These are phyloP conservation scores for Ochlodes sylvanus DNA, from an alignment of 2,888 invertebrate genomes.

Conservation along the genomic window DNA sequence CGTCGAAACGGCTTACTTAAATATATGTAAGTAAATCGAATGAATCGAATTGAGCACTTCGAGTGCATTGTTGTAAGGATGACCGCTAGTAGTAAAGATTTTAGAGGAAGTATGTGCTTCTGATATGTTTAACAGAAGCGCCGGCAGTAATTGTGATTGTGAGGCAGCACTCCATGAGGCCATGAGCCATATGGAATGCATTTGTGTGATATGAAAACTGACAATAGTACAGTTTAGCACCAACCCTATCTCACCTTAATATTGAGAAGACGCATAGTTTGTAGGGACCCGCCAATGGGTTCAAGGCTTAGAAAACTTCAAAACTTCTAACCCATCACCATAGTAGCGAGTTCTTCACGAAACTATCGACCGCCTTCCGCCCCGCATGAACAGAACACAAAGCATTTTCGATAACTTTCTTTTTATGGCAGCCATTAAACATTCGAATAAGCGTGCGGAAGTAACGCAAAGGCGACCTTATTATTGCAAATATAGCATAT, in stretches of 20 bases:
- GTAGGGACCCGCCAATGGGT: not conserved
- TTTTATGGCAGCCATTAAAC: constrained; percentile 74
- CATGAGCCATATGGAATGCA: no score
- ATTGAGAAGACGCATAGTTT: not conserved
- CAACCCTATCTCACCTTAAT: no score
- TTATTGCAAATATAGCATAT: constrained; percentile 68
- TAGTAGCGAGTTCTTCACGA: not conserved
- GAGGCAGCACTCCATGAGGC: no score
- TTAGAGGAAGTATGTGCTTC: no score
- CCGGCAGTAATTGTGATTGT: no score
- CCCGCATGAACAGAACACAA: constrained; percentile 1
- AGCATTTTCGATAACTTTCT: constrained; percentile 65
- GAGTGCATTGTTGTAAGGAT: no score
- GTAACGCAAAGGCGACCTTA: constrained; percentile 60
- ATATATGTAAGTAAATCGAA: not conserved
- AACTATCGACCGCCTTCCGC: constrained; percentile 22
- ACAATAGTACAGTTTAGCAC: no score
- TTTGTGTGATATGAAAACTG: no score
- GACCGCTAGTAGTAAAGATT: no score
- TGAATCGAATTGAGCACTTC: no score
- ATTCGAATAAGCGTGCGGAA: constrained; percentile 61
- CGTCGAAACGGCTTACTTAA: no score
- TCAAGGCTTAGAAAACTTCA: not conserved
- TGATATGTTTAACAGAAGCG: no score
- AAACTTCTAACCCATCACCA: not conserved